Evolutionary conservation across 1,140 invertebrate genomes (phyloP), one percentile per base, ranked within the genome.

Genomic region (Agraylea sexmaculata): DNA sequence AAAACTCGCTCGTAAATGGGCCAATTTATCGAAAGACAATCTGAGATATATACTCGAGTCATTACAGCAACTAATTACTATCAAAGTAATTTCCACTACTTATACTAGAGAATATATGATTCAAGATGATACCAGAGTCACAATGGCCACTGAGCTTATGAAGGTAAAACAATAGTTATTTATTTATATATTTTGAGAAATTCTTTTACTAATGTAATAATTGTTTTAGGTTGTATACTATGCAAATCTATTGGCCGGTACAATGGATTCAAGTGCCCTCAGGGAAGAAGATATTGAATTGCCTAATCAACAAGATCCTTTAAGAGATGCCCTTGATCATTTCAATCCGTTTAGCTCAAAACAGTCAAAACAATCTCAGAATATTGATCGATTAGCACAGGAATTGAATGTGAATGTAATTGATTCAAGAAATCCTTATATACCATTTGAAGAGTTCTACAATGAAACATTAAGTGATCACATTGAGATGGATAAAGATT

Each of bases 401-500:
- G 66, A 70, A 55, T 66, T 93, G 38, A 73, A 75, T 52, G 70
- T 93, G 37, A 75, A 77, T 47, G 73, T 80, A 11, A 58, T 92
- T 42, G 84, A 94, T 55, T 81, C 83, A 53, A 72, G 88, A 25
- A 76, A 75, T 52, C 87, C 90, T 20, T 72, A 80, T 47, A 74
- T 94, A 57, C 74, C 83, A 16, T 87, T 87, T 55, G 75, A 79
- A 31, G 88, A 93, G 47, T 95, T 94, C 64, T 89, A 93, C 56
- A 94, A 95, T 56, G 90, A 94, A 59, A 80, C 84, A 2, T 64
- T 94, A 2, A 92, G 88, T 60, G 89, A 94, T 58, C 76, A 78
- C 36, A 79, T 94, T 37, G 87, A 92, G 62, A 89, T 93, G 79
- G 86, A 92, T 58, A 79, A 82, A 55, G 90, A 94, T 62, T 92